Evolutionary conservation across 1,140 invertebrate genomes (phyloP), one percentile per base, ranked within the genome.

Genomic region (Lineus longissimus): DNA sequence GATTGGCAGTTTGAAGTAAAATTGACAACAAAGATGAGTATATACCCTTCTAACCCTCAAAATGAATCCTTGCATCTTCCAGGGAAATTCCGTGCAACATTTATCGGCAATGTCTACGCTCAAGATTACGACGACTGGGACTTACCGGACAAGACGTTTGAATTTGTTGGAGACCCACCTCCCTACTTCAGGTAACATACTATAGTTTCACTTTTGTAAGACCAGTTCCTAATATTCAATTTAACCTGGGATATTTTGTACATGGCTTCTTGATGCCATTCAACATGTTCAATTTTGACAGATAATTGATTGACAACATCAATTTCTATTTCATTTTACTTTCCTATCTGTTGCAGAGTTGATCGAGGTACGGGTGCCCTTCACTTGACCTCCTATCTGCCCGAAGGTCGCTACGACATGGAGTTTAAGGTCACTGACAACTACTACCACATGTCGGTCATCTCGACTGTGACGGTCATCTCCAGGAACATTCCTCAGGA

Each of bases 71-170:
- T 15, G 4, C 33, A 7, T 7, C 15, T 36, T 78, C 62, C 86
- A 95, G 88, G 93, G 55, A 89, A 93, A 81, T 90, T 92, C 66
- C 92, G 91, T 1, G 90, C 95, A 69, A 94, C 93, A 0, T 91
- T 92, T 79, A 94, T 98, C 66, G 95, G 96, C 27, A 85, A 93
- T 64, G 95, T 97, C 1, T 96, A 97, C 78, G 94, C 97, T 0
- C 93, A 94, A 77, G 95, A 98, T 83, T 82, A 94, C 47, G 95
- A 98, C 80, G 95, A 98, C 77, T 98, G 94, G 95, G 95, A 98
- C 85, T 79, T 96, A 65, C 91, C 92, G 0, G 95, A 98, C 77
- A 98, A 98, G 77, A 94, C 93, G 73, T 98, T 97, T 55, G 66
- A 30, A 36, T 57, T 57, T 22, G 22, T 64, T 25, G 55, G 51